phyloP scores from a whole-genome alignment of 2,113 vertebrate genomes.

The Cryptomyrus ogoouensis region DNA sequence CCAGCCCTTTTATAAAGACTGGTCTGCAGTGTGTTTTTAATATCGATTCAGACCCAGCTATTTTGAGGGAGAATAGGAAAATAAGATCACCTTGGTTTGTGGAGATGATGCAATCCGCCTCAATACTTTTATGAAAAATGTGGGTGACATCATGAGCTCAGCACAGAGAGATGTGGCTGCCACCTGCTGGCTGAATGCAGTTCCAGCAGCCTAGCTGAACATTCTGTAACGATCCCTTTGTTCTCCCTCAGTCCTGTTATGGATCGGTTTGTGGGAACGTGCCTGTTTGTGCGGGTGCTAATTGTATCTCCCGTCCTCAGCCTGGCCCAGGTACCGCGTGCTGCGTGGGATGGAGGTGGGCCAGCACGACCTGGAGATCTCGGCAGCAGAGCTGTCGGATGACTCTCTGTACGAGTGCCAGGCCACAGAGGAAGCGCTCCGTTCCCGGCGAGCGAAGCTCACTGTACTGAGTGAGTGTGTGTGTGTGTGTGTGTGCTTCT shows the following conservation, averaged over 20 bases:
- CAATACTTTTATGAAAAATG: conserved; percentile 40
- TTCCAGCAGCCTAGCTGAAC: conserved; percentile 31
- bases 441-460: conserved; percentile 81
- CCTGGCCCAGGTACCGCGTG: conserved; percentile 86
- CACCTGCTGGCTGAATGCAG: conserved; percentile 56
- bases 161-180: conserved; percentile 40
- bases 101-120: conserved; percentile 46
- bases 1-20: conserved; percentile 11
- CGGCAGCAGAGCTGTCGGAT: conserved; percentile 78
- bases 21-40: background rate
- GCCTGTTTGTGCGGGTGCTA: conserved; percentile 43
- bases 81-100: conserved; percentile 11
- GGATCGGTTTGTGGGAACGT: background rate
- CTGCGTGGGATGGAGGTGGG: conserved; percentile 75
- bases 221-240: conserved; percentile 21
- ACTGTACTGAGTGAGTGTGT: conserved; percentile 64
- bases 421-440: conserved; percentile 85
- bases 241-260: background rate
- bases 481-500: background rate
- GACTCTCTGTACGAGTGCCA: conserved; percentile 90
- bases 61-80: conserved; percentile 11
- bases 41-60: background rate
- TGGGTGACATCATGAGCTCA: conserved; percentile 44
- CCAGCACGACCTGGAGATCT: conserved; percentile 90
- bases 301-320: conserved; percentile 46